Base-by-base conservation (phyloP, 2,113 vertebrate species). In the Taurulus bubalis region DNA sequence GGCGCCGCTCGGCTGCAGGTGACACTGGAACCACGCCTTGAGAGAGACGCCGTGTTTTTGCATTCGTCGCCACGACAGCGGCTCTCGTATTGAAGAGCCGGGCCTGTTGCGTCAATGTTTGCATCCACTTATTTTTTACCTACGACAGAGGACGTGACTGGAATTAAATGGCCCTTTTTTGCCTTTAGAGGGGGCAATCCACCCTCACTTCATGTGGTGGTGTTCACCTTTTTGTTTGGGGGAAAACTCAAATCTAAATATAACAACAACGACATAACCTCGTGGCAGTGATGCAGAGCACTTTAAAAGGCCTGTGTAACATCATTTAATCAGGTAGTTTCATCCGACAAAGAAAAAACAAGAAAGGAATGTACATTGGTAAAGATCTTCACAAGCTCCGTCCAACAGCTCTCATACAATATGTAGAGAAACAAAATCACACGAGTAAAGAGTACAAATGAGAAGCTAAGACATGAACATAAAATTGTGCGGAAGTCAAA, bases 1-100 rank as follows among this genome's bases (percentile, higher is more conserved):
- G 63, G 66, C 65, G 10, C 34, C n/a, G 26, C 69, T 65, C 80
- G 71, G 83, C 80, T 83, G 84, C 75, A 80, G 79, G 83, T 68
- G 80, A 88, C 65, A 67, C 42, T 22, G 45, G 66, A 60, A 34
- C 56, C 34, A 8, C 30, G 75, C 66, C 67, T 72, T 75, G 34
- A 75, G 30, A 74, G 71, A 74, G 32, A 70, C 22, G 73, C 16
- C 42, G 6, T 55, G 28, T n/a, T 75, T 87, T 79, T 72, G 65
- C 70, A 64, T 84, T 60, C 30, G 59, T 77, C 36, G 15, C 47
- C 8, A n/a, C 22, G 14, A 53, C 60, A 55, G 38, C 64, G 18
- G n/a, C n/a, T n/a, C n/a, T n/a, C n/a, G 40, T 77, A 60, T 49
- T 72, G 42, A 47, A 64, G 65, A 36, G 65, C 2, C 16, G 56